phyloP scores from a whole-genome alignment of 2,113 vertebrate genomes.

The Trinectes maculatus region DNA sequence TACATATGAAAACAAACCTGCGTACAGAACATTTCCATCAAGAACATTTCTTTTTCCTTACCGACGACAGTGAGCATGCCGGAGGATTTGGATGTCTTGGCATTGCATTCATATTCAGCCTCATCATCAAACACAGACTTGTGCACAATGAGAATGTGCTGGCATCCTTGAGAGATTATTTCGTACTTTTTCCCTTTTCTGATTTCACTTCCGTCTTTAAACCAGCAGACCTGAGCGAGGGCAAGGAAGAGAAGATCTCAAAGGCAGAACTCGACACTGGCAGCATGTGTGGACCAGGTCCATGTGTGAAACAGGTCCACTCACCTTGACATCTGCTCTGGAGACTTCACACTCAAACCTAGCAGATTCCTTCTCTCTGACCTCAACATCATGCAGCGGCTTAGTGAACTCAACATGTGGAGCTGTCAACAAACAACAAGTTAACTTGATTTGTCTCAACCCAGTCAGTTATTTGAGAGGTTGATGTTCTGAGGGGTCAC shows the following conservation, averaged over 20 bases:
- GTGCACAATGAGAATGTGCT: slow-evolving; percentile 89
- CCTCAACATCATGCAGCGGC: slow-evolving; percentile 93
- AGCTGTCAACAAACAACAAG: slow-evolving; percentile 75
- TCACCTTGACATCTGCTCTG: slow-evolving; percentile 89
- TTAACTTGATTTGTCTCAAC: no score
- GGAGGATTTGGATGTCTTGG: slow-evolving; percentile 90
- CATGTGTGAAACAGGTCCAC: neutral
- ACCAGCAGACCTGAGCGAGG: slow-evolving; percentile 90
- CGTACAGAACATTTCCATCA: no score
- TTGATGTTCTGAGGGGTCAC: neutral
- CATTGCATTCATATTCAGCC: slow-evolving; percentile 97
- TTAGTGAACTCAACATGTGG: slow-evolving; percentile 93
- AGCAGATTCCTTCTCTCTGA: slow-evolving; percentile 94
- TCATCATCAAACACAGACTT: slow-evolving; percentile 95
- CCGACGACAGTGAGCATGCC: slow-evolving; percentile 96
- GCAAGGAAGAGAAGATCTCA: neutral
- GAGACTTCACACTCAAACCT: slow-evolving; percentile 98
- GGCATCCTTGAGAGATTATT: slow-evolving; percentile 90
- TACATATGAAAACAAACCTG: no score
- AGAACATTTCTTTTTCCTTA: slow-evolving; percentile 69
- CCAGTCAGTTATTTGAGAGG: no score
- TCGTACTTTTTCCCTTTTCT: slow-evolving; percentile 98
- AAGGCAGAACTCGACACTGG: neutral
- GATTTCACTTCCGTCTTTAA: slow-evolving; percentile 96
- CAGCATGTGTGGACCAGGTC: neutral